Base-by-base conservation (phyloP, 2,888 invertebrate genomes). In the Dynastes tityus region DNA sequence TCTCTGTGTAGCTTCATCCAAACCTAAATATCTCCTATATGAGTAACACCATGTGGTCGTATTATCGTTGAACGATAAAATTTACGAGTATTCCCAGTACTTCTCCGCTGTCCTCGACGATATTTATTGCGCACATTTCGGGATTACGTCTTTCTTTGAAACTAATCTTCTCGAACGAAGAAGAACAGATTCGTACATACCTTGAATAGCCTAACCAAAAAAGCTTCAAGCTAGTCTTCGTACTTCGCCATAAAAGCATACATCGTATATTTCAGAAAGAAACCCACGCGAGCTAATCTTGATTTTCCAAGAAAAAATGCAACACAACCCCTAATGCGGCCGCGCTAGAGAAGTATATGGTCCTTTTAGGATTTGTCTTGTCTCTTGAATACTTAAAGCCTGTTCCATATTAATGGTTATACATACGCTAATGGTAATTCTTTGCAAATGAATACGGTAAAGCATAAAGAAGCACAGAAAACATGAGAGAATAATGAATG, bases 111-210 rank as follows among this genome's bases (percentile, higher is more conserved):
- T 76, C 16, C 76, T 65, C 67, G 32, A 27, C 16, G 27, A 76
- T 67, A 76, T 76, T 76, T 76, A 76, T 76, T 77, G 67, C 58
- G 16, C 13, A 77, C 77, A 29, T 70, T 77, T 77, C 22, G 40
- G 77, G 67, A 45, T 77, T 77, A 77, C n/a, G 55, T 61, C 61
- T 76, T 67, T 53, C 76, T 55, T 70, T 40, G 77, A 77, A 71
- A 71, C 61, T 71, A 70, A 63, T 63, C 77, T 45, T 63, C 55
- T 49, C 22, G 71, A 9, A 37, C 29, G 55, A 71, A 71, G n/a
- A 37, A 51, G 11, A 45, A 29, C n/a, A n/a, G 16, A 58, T 71
- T 71, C 71, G 37, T 37, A 71, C 37, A 9, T 9, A 11, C 55
- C 5, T n/a, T 27, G 37, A 40, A 55, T 13, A 8, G 58, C n/a